Evolutionary conservation across 1,140 invertebrate genomes (phyloP), one percentile per base, ranked within the genome.

Genomic region (Venturia canescens): DNA sequence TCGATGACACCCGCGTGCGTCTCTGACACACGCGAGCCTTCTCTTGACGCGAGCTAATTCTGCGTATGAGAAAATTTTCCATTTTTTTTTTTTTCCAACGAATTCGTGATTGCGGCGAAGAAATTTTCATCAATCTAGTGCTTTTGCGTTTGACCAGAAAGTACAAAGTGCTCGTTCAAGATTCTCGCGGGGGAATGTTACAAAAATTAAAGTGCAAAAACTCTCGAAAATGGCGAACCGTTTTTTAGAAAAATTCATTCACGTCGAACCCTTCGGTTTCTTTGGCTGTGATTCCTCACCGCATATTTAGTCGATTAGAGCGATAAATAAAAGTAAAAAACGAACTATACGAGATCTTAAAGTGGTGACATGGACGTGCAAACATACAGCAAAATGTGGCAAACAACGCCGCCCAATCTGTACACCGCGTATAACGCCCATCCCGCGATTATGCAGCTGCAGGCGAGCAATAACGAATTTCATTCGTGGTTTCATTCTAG

Each of bases 401-500:
- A 90, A 87, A 85, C 88, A 57, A 84, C 80, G 81, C 85, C 74
- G 50, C 81, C 75, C 38, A 80, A 84, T 69, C 66, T 84, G 53
- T 84, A 82, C 76, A 82, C 66, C 74, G 21, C 81, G 50, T 83
- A 84, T 80, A 82, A 84, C 75, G 38, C 78, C 82, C 87, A 89
- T 86, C 91, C 90, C 82, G 90, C 92, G 84, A 90, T 90, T 83
- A 89, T 91, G 86, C 89, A 91, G 76, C 86, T 91, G 53, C 87
- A 87, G 71, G 84, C 88, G 76, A 90, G 86, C 85, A 91, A 87
- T 91, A 92, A 92, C 88, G 88, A 92, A 89, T 88, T 91, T 88
- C 89, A 92, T 90, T 88, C 89, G 86, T 92, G 91, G 88, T 92
- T 92, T 93, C 92, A 90, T 95, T 95, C 87, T 93, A 96, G 95